Evolutionary conservation across 2,888 invertebrate species (phyloP).

Genomic region (Odontothrips loti): DNA sequence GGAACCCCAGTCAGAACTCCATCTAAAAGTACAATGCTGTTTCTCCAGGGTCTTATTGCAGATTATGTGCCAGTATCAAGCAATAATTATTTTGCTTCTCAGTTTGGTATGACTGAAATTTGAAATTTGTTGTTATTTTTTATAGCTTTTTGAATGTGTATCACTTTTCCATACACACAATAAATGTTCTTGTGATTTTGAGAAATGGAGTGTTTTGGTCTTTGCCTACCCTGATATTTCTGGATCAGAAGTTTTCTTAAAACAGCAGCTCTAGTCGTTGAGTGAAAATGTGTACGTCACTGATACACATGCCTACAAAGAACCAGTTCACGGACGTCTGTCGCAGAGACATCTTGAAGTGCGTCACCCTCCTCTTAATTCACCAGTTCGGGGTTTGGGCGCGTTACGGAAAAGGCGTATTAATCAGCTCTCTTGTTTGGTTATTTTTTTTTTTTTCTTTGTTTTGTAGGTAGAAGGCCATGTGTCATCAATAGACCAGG

Average conservation of each 20-base stretch:
- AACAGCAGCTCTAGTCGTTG: not conserved
- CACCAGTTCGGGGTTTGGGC: not conserved
- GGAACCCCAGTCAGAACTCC: too few relatives aligned
- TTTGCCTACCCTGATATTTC: not conserved
- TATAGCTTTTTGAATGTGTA: not conserved
- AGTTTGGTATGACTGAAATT: constrained; percentile 7
- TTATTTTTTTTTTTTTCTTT: not conserved
- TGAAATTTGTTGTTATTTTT: constrained; percentile 7
- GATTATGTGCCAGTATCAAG: not conserved
- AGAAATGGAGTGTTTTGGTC: not conserved
- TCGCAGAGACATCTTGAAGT: too few relatives aligned
- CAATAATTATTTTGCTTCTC: not conserved
- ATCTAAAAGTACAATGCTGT: too few relatives aligned
- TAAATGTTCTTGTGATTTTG: not conserved
- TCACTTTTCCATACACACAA: not conserved
- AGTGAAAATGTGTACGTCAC: not conserved
- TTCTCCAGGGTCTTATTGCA: not conserved
- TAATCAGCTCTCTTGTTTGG: not conserved
- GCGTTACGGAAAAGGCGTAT: not conserved
- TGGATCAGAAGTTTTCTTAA: not conserved
- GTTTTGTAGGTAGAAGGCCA: not conserved
- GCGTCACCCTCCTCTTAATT: not conserved
- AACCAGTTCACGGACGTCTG: too few relatives aligned
- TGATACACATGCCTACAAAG: too few relatives aligned
- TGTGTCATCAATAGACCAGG: not conserved